phyloP scores from a whole-genome alignment of 2,113 vertebrate genomes.

The Bostrychus sinensis region DNA sequence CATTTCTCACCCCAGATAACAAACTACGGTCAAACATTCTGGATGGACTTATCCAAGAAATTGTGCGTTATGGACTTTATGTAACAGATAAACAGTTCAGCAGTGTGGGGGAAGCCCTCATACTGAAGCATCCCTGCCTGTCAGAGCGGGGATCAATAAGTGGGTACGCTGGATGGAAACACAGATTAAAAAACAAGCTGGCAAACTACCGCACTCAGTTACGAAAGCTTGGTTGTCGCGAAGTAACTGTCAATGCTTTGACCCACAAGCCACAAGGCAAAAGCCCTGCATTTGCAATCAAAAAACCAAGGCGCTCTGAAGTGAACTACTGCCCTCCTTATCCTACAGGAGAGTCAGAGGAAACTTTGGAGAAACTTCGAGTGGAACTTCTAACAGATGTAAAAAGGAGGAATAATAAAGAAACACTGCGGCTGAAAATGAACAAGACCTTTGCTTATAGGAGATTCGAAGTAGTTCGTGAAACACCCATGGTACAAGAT shows the following conservation, averaged over 20 bases:
- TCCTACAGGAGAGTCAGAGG: background rate
- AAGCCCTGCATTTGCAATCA: slow-evolving; percentile 15
- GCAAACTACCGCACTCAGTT: background rate
- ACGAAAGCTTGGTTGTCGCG: background rate
- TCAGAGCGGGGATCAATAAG: background rate
- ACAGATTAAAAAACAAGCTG: background rate
- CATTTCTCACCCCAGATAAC: background rate
- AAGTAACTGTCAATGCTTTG: background rate
- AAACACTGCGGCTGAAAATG: slow-evolving; percentile 21
- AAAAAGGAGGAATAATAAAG: slow-evolving; percentile 20
- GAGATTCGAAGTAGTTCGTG: slow-evolving; percentile 18
- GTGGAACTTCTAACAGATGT: slow-evolving; percentile 26
- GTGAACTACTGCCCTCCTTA: slow-evolving; percentile 18
- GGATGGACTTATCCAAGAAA: background rate
- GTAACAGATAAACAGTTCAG: background rate
- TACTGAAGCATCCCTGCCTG: background rate
- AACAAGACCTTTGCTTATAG: slow-evolving; percentile 20
- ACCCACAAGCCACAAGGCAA: background rate
- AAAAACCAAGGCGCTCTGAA: slow-evolving; percentile 33
- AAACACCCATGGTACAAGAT: slow-evolving; percentile 18
- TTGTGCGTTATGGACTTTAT: background rate
- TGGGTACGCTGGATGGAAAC: background rate
- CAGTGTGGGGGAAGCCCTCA: background rate
- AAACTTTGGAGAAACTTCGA: slow-evolving; percentile 22
- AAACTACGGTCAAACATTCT: background rate